Evolutionary conservation across 2,888 invertebrate genomes (phyloP), one percentile per base, ranked within the genome.

Genomic region (Archaeoteleia sp.): DNA sequence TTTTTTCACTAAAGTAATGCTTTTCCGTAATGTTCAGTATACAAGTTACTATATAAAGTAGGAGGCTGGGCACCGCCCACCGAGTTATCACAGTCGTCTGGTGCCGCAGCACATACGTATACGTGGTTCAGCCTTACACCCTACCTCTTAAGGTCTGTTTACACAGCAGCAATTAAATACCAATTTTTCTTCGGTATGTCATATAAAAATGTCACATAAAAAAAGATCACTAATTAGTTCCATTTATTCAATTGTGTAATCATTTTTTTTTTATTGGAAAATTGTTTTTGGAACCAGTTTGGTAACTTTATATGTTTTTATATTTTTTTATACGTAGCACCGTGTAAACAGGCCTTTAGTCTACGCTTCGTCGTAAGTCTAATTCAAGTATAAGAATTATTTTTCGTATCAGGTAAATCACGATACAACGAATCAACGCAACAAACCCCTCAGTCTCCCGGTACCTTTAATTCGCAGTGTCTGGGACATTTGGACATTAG

Each of bases 21-120:
- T 75, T 20, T 20, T 20, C 51, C 68, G 65, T 75, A 76, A 70
- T 73, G 63, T 75, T 79, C 72, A 77, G 81, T 82, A 82, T 83
- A 83, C 82, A 84, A 83, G 82, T 81, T 70, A 69, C 20, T 65
- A 67, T 71, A 82, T 82, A 83, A 84, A 84, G 83, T 84, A 84
- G 84, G 85, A 84, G 84, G 85, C 85, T 83, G 85, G 85, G 85
- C 85, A 85, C 85, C 85, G 85, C 85, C 85, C 85, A 85, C 85
- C 85, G 85, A 85, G 83, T 78, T 84, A 85, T 85, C 84, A 84
- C 85, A 85, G 84, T 84, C 74, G 84, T 81, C 79, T 84, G 85
- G 84, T 85, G 84, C 84, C 85, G 85, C 84, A 84, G 84, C 85
- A 85, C 85, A 85, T 85, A 85, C 85, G 85, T 85, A 85, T 85